phyloP scores from a whole-genome alignment of 2,797 vertebrate species.

The Momotus momota region DNA sequence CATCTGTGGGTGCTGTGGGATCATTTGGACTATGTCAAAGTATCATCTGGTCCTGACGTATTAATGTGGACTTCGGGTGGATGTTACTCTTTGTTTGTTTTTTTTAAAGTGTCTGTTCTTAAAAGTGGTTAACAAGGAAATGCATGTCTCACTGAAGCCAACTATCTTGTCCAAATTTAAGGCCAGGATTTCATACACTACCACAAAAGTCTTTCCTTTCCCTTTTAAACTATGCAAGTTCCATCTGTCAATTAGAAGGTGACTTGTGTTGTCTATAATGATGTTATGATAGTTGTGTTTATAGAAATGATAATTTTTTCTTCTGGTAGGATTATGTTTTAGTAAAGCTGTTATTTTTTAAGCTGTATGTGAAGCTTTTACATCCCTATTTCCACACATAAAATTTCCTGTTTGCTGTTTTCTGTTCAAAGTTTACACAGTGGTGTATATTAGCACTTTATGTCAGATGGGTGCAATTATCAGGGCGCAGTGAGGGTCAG shows the following conservation, averaged over 20 bases:
- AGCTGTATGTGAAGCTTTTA: not conserved
- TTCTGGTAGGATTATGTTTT: not conserved
- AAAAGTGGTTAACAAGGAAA: not conserved
- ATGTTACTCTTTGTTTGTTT: not conserved
- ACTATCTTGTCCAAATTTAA: not conserved
- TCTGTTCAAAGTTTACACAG: not conserved
- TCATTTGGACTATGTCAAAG: not conserved
- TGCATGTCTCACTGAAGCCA: not conserved
- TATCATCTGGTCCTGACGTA: not conserved
- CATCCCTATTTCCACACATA: not conserved
- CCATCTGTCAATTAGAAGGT: not conserved
- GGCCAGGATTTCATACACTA: not conserved
- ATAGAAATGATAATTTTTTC: not conserved
- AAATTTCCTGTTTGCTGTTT: not conserved
- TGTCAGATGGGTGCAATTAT: not conserved
- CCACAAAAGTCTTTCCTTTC: accelerated
- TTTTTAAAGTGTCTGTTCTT: not conserved
- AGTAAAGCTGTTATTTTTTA: not conserved
- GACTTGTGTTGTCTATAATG: not conserved
- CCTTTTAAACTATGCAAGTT: not conserved
- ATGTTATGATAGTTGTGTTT: not conserved
- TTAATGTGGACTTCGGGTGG: not conserved
- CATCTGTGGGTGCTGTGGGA: not conserved
- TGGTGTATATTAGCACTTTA: not conserved
- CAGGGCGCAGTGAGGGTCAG: not conserved